Percentiles rank a stretch among this genome's conserved stretches.
phyloP scores from a whole-genome alignment of 2,888 invertebrate genomes.

The Drosophila borborema region DNA sequence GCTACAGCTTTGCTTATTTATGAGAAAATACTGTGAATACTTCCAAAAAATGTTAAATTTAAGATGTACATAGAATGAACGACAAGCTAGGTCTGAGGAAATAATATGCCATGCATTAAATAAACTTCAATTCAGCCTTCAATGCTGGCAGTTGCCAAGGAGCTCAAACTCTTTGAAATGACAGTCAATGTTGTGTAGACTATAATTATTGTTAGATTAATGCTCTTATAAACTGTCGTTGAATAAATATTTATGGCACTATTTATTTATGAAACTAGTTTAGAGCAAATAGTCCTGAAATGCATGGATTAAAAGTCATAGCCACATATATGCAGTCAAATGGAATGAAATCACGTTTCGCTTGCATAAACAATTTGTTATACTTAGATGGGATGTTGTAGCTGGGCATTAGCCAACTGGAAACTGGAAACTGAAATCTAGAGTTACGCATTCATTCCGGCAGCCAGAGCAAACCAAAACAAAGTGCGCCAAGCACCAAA shows the following conservation, averaged over 20 bases:
- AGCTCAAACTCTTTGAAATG: neutral
- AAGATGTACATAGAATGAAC: neutral
- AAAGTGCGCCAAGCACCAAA: conserved; percentile 44
- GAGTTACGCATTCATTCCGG: conserved; percentile 57
- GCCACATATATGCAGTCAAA: conserved; percentile 42
- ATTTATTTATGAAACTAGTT: conserved; percentile 26
- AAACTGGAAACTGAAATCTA: conserved; percentile 32
- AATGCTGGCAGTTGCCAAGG: neutral
- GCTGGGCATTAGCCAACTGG: conserved; percentile 56
- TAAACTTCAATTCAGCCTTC: too few relatives aligned
- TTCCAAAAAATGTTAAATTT: neutral
- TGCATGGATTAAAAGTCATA: conserved; percentile 13
- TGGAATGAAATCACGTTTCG: conserved; percentile 58
- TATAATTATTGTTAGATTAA: neutral
- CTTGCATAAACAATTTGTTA: conserved; percentile 62
- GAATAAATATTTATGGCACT: neutral
- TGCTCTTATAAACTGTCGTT: neutral
- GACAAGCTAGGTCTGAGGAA: neutral
- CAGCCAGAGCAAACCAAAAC: conserved; percentile 44
- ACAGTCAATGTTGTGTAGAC: neutral
- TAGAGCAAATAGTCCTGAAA: conserved; percentile 3
- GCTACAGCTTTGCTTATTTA: neutral
- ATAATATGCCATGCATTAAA: too few relatives aligned
- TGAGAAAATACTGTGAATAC: neutral
- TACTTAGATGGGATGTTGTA: conserved; percentile 33